Evolutionary conservation across 2,888 invertebrate species (phyloP).

Genomic region (Arrhopalites spinosus): DNA sequence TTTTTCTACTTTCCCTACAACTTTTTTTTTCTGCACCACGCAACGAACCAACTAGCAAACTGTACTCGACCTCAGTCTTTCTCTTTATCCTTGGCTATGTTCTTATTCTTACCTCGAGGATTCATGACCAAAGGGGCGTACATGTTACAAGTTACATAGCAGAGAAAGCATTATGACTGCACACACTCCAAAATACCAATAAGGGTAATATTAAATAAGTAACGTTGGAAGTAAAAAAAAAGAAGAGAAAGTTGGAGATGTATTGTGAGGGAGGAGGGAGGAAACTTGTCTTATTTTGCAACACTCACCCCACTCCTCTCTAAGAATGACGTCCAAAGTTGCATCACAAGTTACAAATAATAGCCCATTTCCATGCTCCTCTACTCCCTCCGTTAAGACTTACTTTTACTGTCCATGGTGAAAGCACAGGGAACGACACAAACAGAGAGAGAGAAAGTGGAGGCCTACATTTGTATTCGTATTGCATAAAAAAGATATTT

Average conservation of each 20-base stretch:
- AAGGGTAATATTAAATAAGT: conserved; percentile 7
- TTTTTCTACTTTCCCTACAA: not conserved
- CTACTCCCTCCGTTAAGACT: not conserved
- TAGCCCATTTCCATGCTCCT: too few relatives aligned
- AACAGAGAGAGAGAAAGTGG: too few relatives aligned
- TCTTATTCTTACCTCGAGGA: not conserved
- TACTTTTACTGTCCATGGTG: too few relatives aligned
- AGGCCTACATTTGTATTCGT: not conserved
- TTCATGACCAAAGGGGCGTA: not conserved
- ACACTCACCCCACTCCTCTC: not conserved
- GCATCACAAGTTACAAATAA: too few relatives aligned
- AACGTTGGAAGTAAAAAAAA: too few relatives aligned
- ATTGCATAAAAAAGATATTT: conserved; percentile 1
- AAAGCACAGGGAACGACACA: not conserved
- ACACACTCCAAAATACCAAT: not conserved
- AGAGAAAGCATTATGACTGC: not conserved
- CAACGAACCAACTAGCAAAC: not conserved
- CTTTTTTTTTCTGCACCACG: not conserved
- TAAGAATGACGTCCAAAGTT: not conserved
- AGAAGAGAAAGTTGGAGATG: not conserved
- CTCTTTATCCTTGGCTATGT: not conserved
- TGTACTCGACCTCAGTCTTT: not conserved
- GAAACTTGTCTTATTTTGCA: not conserved
- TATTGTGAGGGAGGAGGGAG: not conserved
- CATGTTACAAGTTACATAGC: not conserved